Conservation (phyloP, 2,113 vertebrate genomes). For the Macheiramphus alcinus region DNA sequence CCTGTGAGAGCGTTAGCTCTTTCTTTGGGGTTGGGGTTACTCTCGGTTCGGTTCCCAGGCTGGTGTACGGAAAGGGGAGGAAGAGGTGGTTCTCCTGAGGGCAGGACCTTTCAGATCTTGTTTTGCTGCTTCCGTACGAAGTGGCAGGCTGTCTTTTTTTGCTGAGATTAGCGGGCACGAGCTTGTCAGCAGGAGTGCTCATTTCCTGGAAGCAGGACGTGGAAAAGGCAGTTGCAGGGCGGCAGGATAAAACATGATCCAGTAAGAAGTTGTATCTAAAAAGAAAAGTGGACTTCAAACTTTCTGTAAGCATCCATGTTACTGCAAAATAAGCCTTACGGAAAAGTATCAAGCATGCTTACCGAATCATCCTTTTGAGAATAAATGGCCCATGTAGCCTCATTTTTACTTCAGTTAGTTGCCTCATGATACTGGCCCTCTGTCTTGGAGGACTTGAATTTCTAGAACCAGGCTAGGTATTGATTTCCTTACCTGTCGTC, state of each 20-base stretch:
- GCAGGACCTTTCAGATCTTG: constrained; percentile 41
- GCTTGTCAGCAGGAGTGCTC: background rate
- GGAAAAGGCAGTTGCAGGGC: background rate
- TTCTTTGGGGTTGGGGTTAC: background rate
- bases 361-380: background rate
- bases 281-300: background rate
- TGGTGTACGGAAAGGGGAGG: background rate
- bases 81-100: background rate
- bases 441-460: background rate
- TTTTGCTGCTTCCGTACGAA: background rate
- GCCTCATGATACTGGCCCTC: background rate
- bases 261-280: background rate
- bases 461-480: background rate
- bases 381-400: background rate
- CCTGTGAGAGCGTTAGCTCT: background rate
- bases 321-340: background rate
- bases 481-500: background rate
- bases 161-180: background rate
- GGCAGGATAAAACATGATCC: background rate
- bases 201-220: background rate
- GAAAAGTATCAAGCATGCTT: background rate
- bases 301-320: background rate
- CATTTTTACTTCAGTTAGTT: background rate
- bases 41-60: background rate
- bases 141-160: constrained; percentile 25